Base-by-base conservation (phyloP, 2,113 vertebrate genomes). In the Equus quagga region DNA sequence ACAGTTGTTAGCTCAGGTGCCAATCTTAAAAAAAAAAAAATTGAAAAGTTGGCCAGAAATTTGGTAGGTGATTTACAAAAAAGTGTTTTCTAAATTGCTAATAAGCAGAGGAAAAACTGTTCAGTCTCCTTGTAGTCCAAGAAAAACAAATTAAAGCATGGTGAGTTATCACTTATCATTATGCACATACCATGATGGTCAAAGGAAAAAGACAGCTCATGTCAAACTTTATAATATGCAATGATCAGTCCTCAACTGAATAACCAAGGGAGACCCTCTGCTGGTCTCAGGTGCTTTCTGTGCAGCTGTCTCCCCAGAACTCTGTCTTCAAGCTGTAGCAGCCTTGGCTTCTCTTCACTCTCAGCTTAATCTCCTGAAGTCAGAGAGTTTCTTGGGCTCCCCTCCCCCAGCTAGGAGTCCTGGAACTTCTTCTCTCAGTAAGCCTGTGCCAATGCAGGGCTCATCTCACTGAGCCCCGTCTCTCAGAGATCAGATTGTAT, bases 401-500 rank as follows among this genome's bases (percentile, higher is more conserved):
- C 1, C 26, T 62, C 2, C 31, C 0, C 11, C 4, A 10, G 14
- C 8, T 8, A 14, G 2, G 21, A 46, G 12, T 13, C 11, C 41
- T 81, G 28, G 24, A 49, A 2, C 12, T 46, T 89, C 41, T 94
- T 94, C 24, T 78, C 6, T 10, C 13, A 23, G 3, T 21, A 31
- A 49, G 2, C 19, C 17, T 3, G 1, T 26, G 3, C n/a, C 23
- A 46, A 24, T 3, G 1, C 8, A n/a, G 5, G 28, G 24, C 1
- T 65, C 19, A n/a, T 33, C 19, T 7, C 11, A 33, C 15, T 41
- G 33, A 26, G 31, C 36, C 3, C 10, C 6, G 6, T 72, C 21
- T 62, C 41, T 76, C 23, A 46, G 9, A 75, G 41, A 76, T 51
- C 17, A 28, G 41, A 15, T 6, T 14, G 2, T 6, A 21, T 31